These are phyloP conservation scores for Anastatus disparis DNA, from an alignment of 1,140 invertebrate species.

Conservation along the genomic window DNA sequence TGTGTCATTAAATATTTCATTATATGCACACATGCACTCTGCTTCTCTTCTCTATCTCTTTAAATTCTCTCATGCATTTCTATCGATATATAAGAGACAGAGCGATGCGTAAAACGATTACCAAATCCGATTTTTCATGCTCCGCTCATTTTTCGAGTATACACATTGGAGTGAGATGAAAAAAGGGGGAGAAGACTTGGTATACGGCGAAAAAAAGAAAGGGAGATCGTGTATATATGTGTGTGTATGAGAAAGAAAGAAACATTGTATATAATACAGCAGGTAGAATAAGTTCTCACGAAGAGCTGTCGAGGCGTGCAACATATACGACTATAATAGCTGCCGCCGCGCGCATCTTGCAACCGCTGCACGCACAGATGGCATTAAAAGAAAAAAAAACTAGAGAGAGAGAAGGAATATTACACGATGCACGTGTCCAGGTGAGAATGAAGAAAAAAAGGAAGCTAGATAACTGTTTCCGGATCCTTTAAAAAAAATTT, in stretches of 20 bases:
- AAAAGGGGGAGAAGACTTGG: too few species aligned
- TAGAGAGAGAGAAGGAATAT: constrained; percentile 33
- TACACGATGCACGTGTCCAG: constrained; percentile 28
- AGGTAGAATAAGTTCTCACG: constrained; percentile 43
- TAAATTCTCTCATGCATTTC: not conserved
- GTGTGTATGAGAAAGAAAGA: constrained; percentile 13
- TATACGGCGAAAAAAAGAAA: too few species aligned
- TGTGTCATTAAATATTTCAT: constrained; percentile 27
- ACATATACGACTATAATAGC: too few species aligned
- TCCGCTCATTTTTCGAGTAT: constrained; percentile 26
- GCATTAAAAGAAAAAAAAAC: too few species aligned
- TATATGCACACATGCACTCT: constrained; percentile 5
- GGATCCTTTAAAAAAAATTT: too few species aligned
- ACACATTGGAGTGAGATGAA: not conserved
- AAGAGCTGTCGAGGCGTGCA: constrained; percentile 13
- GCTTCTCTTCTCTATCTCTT: not conserved
- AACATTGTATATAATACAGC: not conserved
- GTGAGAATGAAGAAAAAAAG: constrained; percentile 1
- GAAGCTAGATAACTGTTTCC: not conserved
- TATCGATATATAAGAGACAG: not conserved
- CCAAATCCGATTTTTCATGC: constrained; percentile 39
- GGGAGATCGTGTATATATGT: too few species aligned
- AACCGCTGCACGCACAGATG: constrained; percentile 30
- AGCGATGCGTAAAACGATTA: constrained; percentile 37
- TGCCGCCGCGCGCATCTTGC: constrained; percentile 13